These are phyloP conservation scores for Cheilosia impressa DNA, from an alignment of 2,888 invertebrate species.

Conservation along the genomic window DNA sequence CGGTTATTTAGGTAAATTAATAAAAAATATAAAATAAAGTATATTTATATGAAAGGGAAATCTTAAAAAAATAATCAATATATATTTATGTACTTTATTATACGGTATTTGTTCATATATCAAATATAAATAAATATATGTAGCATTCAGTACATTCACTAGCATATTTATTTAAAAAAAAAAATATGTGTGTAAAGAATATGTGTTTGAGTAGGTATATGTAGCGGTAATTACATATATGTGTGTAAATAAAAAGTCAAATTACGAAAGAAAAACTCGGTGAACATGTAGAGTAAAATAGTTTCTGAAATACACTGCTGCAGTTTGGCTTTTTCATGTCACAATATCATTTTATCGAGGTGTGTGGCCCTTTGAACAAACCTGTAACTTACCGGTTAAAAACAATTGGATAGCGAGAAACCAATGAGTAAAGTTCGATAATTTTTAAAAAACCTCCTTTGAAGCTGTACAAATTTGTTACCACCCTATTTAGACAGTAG, in stretches of 20 bases:
- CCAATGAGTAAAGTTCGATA: no score
- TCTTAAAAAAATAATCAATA: slow-evolving; percentile 51
- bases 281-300: not conserved
- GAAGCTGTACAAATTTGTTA: no score
- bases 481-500: no score
- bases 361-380: not conserved
- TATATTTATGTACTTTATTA: slow-evolving; percentile 65
- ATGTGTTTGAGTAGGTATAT: slow-evolving; percentile 52
- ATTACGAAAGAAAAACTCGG: not conserved
- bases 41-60: slow-evolving; percentile 74
- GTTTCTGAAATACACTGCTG: not conserved
- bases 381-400: not conserved
- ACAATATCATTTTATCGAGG: not conserved
- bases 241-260: slow-evolving; percentile 21
- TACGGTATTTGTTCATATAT: slow-evolving; percentile 47
- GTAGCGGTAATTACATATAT: slow-evolving; percentile 53
- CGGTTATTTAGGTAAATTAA: slow-evolving; percentile 23
- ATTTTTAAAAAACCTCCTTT: no score
- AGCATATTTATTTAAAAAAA: slow-evolving; percentile 80
- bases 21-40: slow-evolving; percentile 63
- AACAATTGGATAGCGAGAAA: not conserved
- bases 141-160: slow-evolving; percentile 84
- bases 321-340: not conserved
- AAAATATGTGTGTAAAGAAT: slow-evolving; percentile 3
- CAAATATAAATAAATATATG: slow-evolving; percentile 79